A percentile compares a stretch with the other conserved stretches of the same genome.
These are phyloP conservation scores for Neotoma lepida DNA, from an alignment of 2,113 vertebrate genomes.

Conservation along the genomic window DNA sequence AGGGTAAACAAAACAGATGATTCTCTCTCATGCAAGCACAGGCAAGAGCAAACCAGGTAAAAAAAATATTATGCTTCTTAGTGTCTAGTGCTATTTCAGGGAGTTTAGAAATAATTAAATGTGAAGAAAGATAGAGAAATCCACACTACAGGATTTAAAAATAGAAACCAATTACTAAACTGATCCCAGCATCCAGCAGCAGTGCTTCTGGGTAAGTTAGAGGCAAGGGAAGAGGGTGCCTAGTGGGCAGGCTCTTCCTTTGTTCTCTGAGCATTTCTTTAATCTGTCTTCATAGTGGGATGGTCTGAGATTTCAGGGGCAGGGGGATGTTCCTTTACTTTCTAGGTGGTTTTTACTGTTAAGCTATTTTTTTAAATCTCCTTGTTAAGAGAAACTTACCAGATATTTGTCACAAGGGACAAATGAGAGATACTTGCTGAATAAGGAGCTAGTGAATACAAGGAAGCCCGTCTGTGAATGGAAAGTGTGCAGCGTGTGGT, in stretches of 20 bases:
- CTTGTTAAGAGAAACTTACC: not conserved
- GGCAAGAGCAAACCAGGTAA: not conserved
- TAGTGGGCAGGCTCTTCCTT: not conserved
- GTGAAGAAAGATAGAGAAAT: not conserved
- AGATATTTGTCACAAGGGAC: not conserved
- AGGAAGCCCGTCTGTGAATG: not conserved
- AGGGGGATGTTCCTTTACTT: not conserved
- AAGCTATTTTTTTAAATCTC: not conserved
- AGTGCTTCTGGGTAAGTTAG: not conserved
- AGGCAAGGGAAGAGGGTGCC: not conserved
- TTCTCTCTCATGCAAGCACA: not conserved
- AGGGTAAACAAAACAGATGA: not conserved
- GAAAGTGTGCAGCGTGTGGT: not conserved
- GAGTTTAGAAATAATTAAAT: not conserved
- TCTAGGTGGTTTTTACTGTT: not conserved
- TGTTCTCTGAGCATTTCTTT: not conserved
- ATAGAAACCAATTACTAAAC: not conserved
- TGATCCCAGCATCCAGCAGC: not conserved
- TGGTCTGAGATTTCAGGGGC: not conserved
- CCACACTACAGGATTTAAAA: not conserved
- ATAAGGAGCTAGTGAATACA: not conserved
- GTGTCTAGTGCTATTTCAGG: not conserved
- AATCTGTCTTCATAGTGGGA: not conserved
- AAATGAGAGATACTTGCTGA: not conserved
- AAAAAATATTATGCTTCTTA: not conserved